Evolutionary conservation across 2,888 invertebrate species (phyloP).

Genomic region (Pyrocoelia pectoralis): DNA sequence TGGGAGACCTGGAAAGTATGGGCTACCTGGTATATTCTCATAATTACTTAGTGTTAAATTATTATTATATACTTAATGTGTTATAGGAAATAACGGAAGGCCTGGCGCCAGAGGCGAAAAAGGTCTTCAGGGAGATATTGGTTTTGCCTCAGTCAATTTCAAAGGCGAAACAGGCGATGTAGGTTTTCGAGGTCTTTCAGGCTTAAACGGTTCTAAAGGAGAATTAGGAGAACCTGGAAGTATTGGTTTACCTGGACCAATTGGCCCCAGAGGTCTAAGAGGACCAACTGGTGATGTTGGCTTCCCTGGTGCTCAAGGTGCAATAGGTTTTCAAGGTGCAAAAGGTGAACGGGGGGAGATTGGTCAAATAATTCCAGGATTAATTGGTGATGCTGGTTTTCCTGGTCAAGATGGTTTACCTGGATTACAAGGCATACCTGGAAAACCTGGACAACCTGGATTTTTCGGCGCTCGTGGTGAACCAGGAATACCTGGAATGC

Average conservation of each 20-base stretch:
- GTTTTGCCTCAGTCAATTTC: slow-evolving; percentile 62
- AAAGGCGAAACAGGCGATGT: slow-evolving; percentile 64
- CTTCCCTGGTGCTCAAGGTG: slow-evolving; percentile 55
- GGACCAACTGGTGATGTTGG: slow-evolving; percentile 59
- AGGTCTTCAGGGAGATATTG: slow-evolving; percentile 71
- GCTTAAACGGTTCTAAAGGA: slow-evolving; percentile 64
- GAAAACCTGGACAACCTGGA: slow-evolving; percentile 57
- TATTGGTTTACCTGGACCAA: slow-evolving; percentile 59
- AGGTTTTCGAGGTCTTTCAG: slow-evolving; percentile 65
- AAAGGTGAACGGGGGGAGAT: slow-evolving; percentile 61
- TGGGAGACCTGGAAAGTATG: slow-evolving; percentile 67
- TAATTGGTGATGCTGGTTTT: slow-evolving; percentile 57
- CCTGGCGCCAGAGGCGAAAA: slow-evolving; percentile 66
- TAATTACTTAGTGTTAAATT: background rate
- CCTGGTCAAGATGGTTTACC: slow-evolving; percentile 58
- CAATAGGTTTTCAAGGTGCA: slow-evolving; percentile 49
- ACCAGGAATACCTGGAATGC: slow-evolving; percentile 67
- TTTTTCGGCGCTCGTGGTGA: slow-evolving; percentile 52
- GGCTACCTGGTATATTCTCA: slow-evolving; percentile 58
- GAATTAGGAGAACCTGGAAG: slow-evolving; percentile 63
- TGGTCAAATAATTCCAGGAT: slow-evolving; percentile 46
- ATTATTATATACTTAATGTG: background rate
- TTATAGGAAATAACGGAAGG: slow-evolving; percentile 58
- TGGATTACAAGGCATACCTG: slow-evolving; percentile 63
- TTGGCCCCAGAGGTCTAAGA: slow-evolving; percentile 49